These are phyloP conservation scores for Helleia helle DNA, from an alignment of 2,888 invertebrate genomes.

Conservation along the genomic window DNA sequence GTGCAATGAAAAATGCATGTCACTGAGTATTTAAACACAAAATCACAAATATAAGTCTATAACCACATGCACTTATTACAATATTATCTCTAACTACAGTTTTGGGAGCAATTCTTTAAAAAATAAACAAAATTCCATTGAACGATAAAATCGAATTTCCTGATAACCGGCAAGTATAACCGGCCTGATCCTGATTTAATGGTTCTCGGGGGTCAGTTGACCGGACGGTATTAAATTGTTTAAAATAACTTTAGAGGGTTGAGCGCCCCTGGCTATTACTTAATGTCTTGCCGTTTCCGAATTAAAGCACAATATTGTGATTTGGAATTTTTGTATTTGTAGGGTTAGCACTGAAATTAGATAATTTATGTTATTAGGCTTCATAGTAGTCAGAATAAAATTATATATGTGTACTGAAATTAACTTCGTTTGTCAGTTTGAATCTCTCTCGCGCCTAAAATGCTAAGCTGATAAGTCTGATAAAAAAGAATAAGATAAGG, in stretches of 20 bases:
- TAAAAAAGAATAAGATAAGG: too few species aligned
- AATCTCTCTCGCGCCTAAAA: too few species aligned
- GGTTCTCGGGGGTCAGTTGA: constrained; percentile 47
- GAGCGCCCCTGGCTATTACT: constrained; percentile 30
- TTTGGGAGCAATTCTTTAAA: constrained; percentile 57
- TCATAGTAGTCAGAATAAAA: too few species aligned
- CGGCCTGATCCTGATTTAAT: constrained; percentile 47
- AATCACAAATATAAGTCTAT: not conserved
- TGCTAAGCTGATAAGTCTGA: too few species aligned
- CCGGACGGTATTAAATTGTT: constrained; percentile 43
- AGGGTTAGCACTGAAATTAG: too few species aligned
- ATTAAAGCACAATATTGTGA: not conserved
- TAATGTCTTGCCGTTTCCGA: constrained; percentile 25
- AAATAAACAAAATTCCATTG: constrained; percentile 56
- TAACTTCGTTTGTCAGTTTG: too few species aligned
- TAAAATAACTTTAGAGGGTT: constrained; percentile 61
- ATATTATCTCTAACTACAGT: constrained; percentile 33
- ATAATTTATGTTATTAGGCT: too few species aligned
- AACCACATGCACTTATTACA: not conserved
- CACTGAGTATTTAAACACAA: not conserved
- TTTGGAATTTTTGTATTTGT: too few species aligned
- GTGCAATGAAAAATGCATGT: too few species aligned
- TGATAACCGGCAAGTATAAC: constrained; percentile 49
- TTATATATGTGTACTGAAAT: too few species aligned
- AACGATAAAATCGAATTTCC: constrained; percentile 44